A percentile compares a stretch with the other conserved stretches of the same genome.
Conservation (phyloP, 1,140 invertebrate genomes). For the Brachystomella parvula region DNA sequence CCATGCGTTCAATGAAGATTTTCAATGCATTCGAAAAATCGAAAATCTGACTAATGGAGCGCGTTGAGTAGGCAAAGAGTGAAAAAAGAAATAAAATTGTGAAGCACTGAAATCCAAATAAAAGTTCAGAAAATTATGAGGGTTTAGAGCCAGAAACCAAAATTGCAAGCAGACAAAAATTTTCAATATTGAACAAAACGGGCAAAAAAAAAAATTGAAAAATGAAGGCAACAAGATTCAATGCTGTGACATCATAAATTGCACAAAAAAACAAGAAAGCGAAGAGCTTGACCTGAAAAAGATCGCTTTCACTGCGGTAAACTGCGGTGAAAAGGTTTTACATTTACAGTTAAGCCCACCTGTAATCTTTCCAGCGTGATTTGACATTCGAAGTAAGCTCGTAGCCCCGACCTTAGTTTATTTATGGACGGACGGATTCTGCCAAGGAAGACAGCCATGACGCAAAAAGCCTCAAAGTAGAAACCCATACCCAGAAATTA, state of each 20-base stretch:
- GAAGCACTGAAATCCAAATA: constrained; percentile 20
- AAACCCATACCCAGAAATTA: not conserved
- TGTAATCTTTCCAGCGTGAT: constrained; percentile 27
- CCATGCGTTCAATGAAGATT: constrained; percentile 26
- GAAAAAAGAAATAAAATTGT: constrained; percentile 35
- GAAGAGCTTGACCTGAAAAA: no score
- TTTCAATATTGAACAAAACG: not conserved
- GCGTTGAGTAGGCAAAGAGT: constrained; percentile 30
- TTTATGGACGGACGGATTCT: constrained; percentile 37
- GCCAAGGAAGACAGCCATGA: constrained; percentile 25
- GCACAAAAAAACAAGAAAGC: not conserved
- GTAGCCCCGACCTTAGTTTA: constrained; percentile 20
- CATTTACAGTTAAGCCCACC: constrained; percentile 42
- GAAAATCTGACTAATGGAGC: constrained; percentile 23
- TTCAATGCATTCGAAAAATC: constrained; percentile 11
- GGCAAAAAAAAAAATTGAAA: not conserved
- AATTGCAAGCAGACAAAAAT: not conserved
- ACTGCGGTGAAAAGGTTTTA: no score
- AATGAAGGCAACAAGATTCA: not conserved
- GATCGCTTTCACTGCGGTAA: no score
- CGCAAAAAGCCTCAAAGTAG: constrained; percentile 43
- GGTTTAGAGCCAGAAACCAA: not conserved
- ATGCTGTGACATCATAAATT: no score
- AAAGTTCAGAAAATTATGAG: not conserved
- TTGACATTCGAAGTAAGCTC: constrained; percentile 25